Percentiles rank a stretch among this genome's conserved stretches.
phyloP scores from a whole-genome alignment of 1,140 invertebrate species.

The Cephus cinctus region DNA sequence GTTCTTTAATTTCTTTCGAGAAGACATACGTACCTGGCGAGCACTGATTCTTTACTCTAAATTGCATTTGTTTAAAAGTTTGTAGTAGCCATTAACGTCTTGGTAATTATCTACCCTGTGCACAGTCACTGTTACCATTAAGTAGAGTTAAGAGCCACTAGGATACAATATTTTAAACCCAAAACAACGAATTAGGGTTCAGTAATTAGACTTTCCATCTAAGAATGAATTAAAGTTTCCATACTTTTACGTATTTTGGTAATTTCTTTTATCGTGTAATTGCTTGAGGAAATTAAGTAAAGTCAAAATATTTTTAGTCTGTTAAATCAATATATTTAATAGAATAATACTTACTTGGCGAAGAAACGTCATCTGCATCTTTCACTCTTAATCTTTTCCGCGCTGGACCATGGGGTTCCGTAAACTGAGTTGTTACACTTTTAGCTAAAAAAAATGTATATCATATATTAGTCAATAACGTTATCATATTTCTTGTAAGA shows the following conservation, averaged over 20 bases:
- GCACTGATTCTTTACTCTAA: slow-evolving; percentile 23
- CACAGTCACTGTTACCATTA: slow-evolving; percentile 30
- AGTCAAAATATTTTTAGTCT: no score
- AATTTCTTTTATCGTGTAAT: slow-evolving; percentile 26
- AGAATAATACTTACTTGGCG: slow-evolving; percentile 56
- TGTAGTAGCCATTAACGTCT: no score
- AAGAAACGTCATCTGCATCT: slow-evolving; percentile 43
- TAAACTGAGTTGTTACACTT: slow-evolving; percentile 25
- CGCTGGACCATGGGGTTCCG: slow-evolving; percentile 34
- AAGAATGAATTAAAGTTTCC: no score
- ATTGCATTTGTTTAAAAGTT: slow-evolving; percentile 46
- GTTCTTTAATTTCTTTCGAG: slow-evolving; percentile 3
- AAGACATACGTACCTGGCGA: slow-evolving; percentile 19
- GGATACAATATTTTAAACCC: no score
- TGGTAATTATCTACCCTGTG: slow-evolving; percentile 41
- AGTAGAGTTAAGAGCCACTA: no score
- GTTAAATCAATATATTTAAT: not conserved
- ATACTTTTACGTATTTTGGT: slow-evolving; percentile 27
- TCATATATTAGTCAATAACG: no score
- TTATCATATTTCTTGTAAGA: slow-evolving; percentile 1
- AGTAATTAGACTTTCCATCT: no score
- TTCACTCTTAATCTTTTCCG: slow-evolving; percentile 52
- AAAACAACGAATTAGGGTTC: no score
- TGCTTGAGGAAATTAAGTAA: not conserved
- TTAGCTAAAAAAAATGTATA: slow-evolving; percentile 8